Conservation (phyloP, 2,888 invertebrate species). For the Cyclophora albipunctata region DNA sequence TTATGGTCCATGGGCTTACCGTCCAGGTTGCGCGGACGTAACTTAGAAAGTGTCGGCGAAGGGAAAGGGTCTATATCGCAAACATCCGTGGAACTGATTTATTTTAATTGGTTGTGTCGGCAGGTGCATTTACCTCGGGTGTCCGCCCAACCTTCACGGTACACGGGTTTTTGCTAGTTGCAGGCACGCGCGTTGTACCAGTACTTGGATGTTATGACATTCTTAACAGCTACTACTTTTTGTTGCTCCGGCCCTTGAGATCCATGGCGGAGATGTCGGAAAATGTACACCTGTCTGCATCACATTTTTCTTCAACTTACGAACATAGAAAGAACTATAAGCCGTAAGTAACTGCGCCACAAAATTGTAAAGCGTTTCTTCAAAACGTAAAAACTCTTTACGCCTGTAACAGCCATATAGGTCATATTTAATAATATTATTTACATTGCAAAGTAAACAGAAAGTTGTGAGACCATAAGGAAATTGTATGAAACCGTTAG, state of each 20-base stretch:
- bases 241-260: no score
- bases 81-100: conserved; percentile 24
- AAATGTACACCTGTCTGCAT: no score
- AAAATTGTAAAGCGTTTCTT: no score
- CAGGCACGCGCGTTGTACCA: not conserved
- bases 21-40: conserved; percentile 38
- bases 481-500: not conserved
- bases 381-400: no score
- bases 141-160: conserved; percentile 17
- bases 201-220: no score
- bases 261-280: no score
- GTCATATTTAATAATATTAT: no score
- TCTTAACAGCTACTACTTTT: no score
- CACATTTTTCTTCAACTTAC: no score
- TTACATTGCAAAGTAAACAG: not conserved
- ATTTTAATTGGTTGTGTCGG: conserved; percentile 24
- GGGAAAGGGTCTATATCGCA: conserved; percentile 35
- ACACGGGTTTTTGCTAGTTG: conserved; percentile 1
- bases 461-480: not conserved
- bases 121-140: conserved; percentile 17
- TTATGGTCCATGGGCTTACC: not conserved
- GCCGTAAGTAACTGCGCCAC: no score
- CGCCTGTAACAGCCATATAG: no score
- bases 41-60: conserved; percentile 38
- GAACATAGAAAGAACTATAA: no score